A percentile compares a stretch with the other conserved stretches of the same genome.
Evolutionary conservation across 2,113 vertebrate species (phyloP).

Genomic region (Thunnus thynnus): DNA sequence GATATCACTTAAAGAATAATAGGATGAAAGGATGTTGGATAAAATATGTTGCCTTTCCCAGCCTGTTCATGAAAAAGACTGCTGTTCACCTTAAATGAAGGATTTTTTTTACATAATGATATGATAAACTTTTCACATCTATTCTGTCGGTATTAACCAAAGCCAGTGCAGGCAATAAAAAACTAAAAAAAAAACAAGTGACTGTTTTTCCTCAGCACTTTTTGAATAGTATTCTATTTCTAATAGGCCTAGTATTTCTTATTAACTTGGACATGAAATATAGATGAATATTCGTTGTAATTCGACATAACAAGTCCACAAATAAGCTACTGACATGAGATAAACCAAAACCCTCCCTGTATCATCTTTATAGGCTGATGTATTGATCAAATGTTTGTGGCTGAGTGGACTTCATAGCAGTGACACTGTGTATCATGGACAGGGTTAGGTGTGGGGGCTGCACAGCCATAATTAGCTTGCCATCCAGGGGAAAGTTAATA

Average conservation of each 20-base stretch:
- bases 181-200: not conserved
- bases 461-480: slow-evolving; percentile 75
- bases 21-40: not conserved
- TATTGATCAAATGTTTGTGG: slow-evolving; percentile 58
- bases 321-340: slow-evolving; percentile 20
- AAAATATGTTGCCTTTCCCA: not conserved
- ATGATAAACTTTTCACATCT: too few relatives aligned
- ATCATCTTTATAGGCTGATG: slow-evolving; percentile 28
- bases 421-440: slow-evolving; percentile 38
- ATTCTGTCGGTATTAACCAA: not conserved
- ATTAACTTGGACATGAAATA: not conserved
- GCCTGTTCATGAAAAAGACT: not conserved
- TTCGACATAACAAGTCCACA: slow-evolving; percentile 26
- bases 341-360: slow-evolving; percentile 21
- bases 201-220: not conserved
- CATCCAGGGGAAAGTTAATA: slow-evolving; percentile 77
- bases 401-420: slow-evolving; percentile 38
- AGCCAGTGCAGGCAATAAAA: not conserved
- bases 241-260: too few relatives aligned
- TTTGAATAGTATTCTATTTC: too few relatives aligned
- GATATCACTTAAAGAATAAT: slow-evolving; percentile 11
- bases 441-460: slow-evolving; percentile 24
- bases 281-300: not conserved
- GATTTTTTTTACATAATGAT: not conserved
- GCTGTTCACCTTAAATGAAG: not conserved